A percentile compares a stretch with the other conserved stretches of the same genome.
These are phyloP conservation scores for Etheostoma nigrum DNA, from an alignment of 2,797 vertebrate genomes.

Conservation along the genomic window DNA sequence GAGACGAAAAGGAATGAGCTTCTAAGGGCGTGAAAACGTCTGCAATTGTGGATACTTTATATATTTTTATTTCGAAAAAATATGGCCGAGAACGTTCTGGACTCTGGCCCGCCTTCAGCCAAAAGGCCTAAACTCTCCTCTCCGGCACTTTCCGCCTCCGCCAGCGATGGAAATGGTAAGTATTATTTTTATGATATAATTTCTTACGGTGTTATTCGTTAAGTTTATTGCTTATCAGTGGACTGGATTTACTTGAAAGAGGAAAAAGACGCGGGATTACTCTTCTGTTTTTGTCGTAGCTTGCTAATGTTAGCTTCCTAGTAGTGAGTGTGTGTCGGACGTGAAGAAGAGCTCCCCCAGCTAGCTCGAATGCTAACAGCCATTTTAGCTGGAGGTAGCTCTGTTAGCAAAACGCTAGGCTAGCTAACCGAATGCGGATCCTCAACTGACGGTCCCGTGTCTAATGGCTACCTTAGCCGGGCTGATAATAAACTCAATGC, in stretches of 20 bases:
- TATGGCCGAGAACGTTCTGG: slow-evolving; percentile 99
- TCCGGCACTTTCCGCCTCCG: slow-evolving; percentile 96
- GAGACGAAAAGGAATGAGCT: slow-evolving; percentile 77
- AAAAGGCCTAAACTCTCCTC: slow-evolving; percentile 99
- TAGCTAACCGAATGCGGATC: slow-evolving; percentile 64
- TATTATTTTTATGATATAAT: slow-evolving; percentile 49
- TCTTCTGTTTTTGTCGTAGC: slow-evolving; percentile 83
- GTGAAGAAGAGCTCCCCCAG: slow-evolving; percentile 64
- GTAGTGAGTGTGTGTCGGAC: slow-evolving; percentile 72
- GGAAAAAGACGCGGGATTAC: slow-evolving; percentile 62
- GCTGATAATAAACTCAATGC: slow-evolving; percentile 34
- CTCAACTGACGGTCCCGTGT: slow-evolving; percentile 69
- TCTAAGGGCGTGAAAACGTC: slow-evolving; percentile 81
- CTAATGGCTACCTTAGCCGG: slow-evolving; percentile 60
- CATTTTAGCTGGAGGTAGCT: slow-evolving; percentile 76
- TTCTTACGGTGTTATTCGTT: slow-evolving; percentile 48
- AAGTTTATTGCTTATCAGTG: slow-evolving; percentile 30
- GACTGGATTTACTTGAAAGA: slow-evolving; percentile 13
- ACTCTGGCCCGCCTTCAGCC: slow-evolving; percentile 98
- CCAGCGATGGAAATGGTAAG: slow-evolving; percentile 97
- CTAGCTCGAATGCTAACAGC: slow-evolving; percentile 75
- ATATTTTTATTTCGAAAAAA: slow-evolving; percentile 89
- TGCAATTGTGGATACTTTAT: slow-evolving; percentile 86
- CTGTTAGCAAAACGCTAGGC: slow-evolving; percentile 61
- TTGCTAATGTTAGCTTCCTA: slow-evolving; percentile 78